Conservation (phyloP, 2,888 invertebrate species). For the Sminthurides aquaticus region DNA sequence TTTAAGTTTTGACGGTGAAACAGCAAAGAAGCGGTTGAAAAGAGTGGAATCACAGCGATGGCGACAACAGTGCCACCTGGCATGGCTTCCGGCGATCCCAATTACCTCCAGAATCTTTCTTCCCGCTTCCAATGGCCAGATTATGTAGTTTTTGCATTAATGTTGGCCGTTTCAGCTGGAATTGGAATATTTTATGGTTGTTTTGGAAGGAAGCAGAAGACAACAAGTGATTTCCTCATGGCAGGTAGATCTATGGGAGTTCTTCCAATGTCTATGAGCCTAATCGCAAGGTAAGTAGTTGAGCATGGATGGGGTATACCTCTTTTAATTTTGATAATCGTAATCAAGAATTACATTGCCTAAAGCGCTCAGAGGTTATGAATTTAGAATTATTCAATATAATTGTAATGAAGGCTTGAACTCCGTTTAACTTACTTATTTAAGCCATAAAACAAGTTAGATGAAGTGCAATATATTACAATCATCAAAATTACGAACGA, state of each 20-base stretch:
- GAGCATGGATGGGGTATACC: too few species aligned
- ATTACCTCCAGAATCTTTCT: neutral
- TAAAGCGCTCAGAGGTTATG: too few species aligned
- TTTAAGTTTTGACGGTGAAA: neutral
- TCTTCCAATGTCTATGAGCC: conserved; percentile 79
- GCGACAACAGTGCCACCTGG: too few species aligned
- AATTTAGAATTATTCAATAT: too few species aligned
- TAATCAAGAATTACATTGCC: too few species aligned
- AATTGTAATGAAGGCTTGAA: too few species aligned
- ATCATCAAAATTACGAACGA: too few species aligned
- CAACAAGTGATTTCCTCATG: conserved; percentile 69
- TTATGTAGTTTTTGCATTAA: conserved; percentile 62
- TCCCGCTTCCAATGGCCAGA: conserved; percentile 56
- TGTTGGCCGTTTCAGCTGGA: conserved; percentile 70
- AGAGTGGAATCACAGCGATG: neutral
- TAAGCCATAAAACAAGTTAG: too few species aligned
- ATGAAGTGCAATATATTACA: too few species aligned
- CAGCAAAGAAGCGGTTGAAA: neutral
- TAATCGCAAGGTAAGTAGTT: conserved; percentile 69
- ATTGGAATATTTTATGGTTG: conserved; percentile 80
- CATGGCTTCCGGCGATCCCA: neutral
- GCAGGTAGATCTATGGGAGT: conserved; percentile 76
- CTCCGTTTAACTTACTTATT: too few species aligned
- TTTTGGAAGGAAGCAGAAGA: conserved; percentile 61
- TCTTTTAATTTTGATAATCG: too few species aligned